Conservation (phyloP, 2,113 vertebrate genomes). For the Coptodon rendalli region DNA sequence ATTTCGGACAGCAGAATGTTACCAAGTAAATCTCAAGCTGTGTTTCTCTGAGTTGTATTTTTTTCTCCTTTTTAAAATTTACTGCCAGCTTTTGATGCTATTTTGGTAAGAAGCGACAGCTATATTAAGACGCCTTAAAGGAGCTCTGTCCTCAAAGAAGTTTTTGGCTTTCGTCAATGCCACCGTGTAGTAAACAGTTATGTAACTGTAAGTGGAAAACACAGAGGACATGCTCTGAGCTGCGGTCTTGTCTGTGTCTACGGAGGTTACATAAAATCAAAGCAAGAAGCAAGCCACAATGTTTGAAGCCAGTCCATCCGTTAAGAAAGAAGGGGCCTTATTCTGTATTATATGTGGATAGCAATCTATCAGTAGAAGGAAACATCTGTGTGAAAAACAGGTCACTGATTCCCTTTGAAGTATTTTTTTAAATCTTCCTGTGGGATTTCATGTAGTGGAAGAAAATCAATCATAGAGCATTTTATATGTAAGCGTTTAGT, state of each 20-base stretch:
- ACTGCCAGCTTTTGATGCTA: slow-evolving; percentile 18
- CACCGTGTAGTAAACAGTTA: slow-evolving; percentile 32
- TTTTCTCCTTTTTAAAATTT: slow-evolving; percentile 24
- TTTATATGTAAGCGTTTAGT: neutral
- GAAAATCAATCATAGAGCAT: neutral
- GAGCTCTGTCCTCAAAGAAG: slow-evolving; percentile 10
- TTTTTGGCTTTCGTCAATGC: slow-evolving; percentile 10
- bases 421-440: neutral
- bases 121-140: slow-evolving; percentile 26
- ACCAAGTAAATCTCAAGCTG: neutral
- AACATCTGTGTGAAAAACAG: slow-evolving; percentile 2
- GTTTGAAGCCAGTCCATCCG: neutral
- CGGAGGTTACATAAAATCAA: slow-evolving; percentile 39
- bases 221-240: slow-evolving; percentile 2
- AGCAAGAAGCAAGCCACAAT: neutral
- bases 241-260: neutral
- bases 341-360: slow-evolving; percentile 2
- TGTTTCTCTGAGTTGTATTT: neutral
- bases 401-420: neutral
- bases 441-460: slow-evolving; percentile 20
- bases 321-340: neutral
- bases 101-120: slow-evolving; percentile 9
- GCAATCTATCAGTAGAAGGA: neutral
- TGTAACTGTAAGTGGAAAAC: slow-evolving; percentile 23
- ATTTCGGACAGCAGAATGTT: slow-evolving; percentile 37